phyloP scores from a whole-genome alignment of 2,113 vertebrate species.

The Phoenicopterus ruber region DNA sequence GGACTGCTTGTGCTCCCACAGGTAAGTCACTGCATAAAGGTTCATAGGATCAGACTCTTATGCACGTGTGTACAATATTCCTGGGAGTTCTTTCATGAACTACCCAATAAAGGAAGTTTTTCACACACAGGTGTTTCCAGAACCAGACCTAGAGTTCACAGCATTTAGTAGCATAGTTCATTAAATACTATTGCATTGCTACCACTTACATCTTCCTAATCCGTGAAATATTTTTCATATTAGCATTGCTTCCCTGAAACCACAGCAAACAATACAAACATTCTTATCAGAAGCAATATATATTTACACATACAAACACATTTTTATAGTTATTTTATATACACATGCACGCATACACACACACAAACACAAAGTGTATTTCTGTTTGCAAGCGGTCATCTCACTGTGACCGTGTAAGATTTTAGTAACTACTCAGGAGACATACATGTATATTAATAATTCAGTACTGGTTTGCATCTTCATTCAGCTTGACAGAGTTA shows the following conservation, averaged over 20 bases:
- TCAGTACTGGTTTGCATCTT: not conserved
- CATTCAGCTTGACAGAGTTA: not conserved
- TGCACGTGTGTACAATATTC: not conserved
- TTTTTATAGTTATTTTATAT: not conserved
- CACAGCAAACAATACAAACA: not conserved
- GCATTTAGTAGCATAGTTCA: not conserved
- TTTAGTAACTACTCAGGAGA: not conserved
- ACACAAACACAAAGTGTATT: not conserved
- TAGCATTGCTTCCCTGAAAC: not conserved
- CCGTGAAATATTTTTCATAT: not conserved
- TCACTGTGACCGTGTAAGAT: not conserved
- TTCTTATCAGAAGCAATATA: not conserved
- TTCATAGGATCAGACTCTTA: not conserved
- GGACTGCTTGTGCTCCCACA: not conserved
- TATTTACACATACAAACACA: not conserved
- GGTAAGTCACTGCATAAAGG: not conserved
- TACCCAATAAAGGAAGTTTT: not conserved
- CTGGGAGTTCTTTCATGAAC: not conserved
- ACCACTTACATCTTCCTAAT: not conserved
- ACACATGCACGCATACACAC: accelerated
- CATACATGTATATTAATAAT: not conserved
- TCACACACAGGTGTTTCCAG: not conserved
- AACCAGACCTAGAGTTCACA: not conserved
- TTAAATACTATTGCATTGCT: not conserved
- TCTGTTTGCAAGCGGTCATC: not conserved